phyloP scores from a whole-genome alignment of 2,797 vertebrate genomes.

The Lophotriccus pileatus region DNA sequence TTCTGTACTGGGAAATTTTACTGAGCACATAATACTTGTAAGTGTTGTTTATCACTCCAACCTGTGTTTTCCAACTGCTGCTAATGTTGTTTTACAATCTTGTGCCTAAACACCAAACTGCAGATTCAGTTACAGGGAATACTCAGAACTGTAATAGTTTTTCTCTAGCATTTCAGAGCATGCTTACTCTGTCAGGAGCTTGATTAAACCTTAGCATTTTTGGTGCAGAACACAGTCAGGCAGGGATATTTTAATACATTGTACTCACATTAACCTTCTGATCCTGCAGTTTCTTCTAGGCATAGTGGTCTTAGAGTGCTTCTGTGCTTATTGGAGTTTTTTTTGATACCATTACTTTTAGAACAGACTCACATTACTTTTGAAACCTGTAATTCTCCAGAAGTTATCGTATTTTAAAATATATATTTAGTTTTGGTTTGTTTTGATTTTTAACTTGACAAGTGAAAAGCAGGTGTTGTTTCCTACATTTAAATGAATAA shows the following conservation, averaged over 20 bases:
- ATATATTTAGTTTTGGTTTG: not conserved
- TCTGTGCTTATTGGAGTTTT: not conserved
- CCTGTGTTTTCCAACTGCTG: not conserved
- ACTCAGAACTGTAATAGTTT: not conserved
- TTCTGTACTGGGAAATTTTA: not conserved
- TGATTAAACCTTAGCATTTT: not conserved
- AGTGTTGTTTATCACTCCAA: not conserved
- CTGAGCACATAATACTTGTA: not conserved
- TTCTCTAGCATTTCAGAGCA: not conserved
- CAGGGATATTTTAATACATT: not conserved
- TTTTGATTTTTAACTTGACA: not conserved
- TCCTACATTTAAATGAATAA: not conserved
- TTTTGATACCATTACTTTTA: not conserved
- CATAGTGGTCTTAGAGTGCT: not conserved
- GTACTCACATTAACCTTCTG: not conserved
- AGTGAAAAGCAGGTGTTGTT: not conserved
- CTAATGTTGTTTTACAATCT: not conserved
- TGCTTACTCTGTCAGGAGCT: not conserved
- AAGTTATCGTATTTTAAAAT: not conserved
- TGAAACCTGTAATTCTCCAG: not conserved
- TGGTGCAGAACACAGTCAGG: not conserved
- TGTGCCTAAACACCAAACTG: not conserved
- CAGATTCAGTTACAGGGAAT: not conserved
- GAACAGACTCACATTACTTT: not conserved
- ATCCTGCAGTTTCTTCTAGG: not conserved